These are phyloP conservation scores for Proterorhinus semilunaris DNA, from an alignment of 2,113 vertebrate genomes.

Conservation along the genomic window DNA sequence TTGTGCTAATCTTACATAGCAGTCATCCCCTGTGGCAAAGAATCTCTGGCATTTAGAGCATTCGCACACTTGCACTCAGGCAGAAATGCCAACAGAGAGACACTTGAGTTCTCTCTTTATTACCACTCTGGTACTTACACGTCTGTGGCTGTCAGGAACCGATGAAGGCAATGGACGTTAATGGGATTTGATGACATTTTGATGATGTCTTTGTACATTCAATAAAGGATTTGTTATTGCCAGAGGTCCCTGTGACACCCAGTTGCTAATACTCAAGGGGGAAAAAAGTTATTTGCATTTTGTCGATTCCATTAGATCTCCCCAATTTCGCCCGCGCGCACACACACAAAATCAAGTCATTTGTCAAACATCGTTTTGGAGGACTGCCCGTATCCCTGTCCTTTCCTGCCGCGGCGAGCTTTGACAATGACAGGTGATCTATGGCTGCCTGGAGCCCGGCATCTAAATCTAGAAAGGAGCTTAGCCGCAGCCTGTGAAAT, in stretches of 20 bases:
- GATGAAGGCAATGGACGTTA: constrained; percentile 15
- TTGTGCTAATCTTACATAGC: constrained; percentile 43
- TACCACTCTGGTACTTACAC: constrained; percentile 12
- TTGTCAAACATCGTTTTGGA: constrained; percentile 44
- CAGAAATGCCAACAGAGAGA: constrained; percentile 27
- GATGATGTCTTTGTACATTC: constrained; percentile 18
- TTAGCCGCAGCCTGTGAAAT: constrained; percentile 58
- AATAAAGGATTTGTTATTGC: constrained; percentile 18
- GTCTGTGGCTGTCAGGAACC: constrained; percentile 18
- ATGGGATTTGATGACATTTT: constrained; percentile 14
- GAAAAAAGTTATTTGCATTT: constrained; percentile 45
- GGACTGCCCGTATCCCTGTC: constrained; percentile 55
- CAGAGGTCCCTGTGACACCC: constrained; percentile 17
- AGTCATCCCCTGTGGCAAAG: constrained; percentile 36
- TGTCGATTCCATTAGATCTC: constrained; percentile 47
- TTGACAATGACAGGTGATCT: constrained; percentile 72
- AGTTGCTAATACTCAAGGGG: constrained; percentile 17
- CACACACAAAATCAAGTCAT: constrained; percentile 52
- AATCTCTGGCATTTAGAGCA: constrained; percentile 39
- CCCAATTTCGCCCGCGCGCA: constrained; percentile 42
- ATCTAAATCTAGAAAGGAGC: constrained; percentile 69
- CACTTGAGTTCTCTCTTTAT: constrained; percentile 15
- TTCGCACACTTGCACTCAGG: constrained; percentile 22
- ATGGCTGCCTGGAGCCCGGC: constrained; percentile 57
- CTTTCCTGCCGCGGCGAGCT: constrained; percentile 47